Conservation (phyloP, 1,140 invertebrate species). For the Sarcophaga bullata region DNA sequence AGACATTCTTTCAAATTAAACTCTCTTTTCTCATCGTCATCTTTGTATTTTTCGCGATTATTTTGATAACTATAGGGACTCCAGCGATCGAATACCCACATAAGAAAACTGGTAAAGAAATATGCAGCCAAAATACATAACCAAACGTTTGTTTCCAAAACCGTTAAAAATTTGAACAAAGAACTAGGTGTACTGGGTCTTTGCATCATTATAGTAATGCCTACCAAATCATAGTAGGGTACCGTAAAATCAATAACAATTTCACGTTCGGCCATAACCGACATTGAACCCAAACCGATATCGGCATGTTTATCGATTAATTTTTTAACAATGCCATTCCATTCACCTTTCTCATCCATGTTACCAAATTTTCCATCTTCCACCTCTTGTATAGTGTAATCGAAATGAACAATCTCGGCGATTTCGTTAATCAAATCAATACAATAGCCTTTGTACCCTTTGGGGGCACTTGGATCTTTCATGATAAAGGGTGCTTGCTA, state of each 20-base stretch:
- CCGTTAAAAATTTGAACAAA: slow-evolving; percentile 96
- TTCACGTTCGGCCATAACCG: slow-evolving; percentile 94
- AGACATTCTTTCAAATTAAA: slow-evolving; percentile 96
- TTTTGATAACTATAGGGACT: slow-evolving; percentile 97
- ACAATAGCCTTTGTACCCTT: slow-evolving; percentile 88
- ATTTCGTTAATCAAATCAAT: slow-evolving; percentile 92
- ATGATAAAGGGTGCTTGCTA: slow-evolving; percentile 92
- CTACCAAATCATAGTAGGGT: slow-evolving; percentile 94
- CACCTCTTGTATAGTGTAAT: slow-evolving; percentile 85
- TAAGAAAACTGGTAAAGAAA: slow-evolving; percentile 92
- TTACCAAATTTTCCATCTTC: slow-evolving; percentile 84
- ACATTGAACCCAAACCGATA: slow-evolving; percentile 86
- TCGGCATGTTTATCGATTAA: slow-evolving; percentile 90
- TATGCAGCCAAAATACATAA: slow-evolving; percentile 94
- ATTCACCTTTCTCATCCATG: slow-evolving; percentile 86
- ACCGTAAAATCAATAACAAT: slow-evolving; percentile 95
- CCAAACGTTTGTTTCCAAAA: slow-evolving; percentile 96
- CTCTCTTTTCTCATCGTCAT: slow-evolving; percentile 93
- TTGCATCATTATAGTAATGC: slow-evolving; percentile 83
- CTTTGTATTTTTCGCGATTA: slow-evolving; percentile 90
- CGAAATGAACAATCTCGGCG: slow-evolving; percentile 83
- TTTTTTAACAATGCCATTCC: slow-evolving; percentile 94
- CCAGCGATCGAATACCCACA: slow-evolving; percentile 96
- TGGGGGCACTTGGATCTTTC: slow-evolving; percentile 72
- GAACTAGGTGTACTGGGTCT: slow-evolving; percentile 78